Conservation (phyloP, 2,888 invertebrate genomes). For the Acrobasis suavella region DNA sequence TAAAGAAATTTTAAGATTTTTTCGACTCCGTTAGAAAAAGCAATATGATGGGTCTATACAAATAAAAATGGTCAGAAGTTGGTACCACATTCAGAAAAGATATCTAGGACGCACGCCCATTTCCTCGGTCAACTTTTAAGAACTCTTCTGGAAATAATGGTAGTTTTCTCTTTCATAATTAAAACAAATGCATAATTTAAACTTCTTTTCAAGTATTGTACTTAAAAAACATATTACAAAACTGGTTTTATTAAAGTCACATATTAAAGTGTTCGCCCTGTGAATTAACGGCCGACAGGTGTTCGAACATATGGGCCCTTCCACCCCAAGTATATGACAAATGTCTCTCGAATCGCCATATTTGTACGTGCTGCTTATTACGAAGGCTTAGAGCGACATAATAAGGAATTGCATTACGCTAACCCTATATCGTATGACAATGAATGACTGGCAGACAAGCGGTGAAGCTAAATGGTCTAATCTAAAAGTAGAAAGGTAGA, state of each 20-base stretch:
- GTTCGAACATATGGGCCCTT: constrained; percentile 15
- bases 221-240: not conserved
- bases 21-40: no score
- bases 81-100: no score
- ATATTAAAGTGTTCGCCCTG: not conserved
- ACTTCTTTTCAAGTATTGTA: not conserved
- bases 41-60: no score
- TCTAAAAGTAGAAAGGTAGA: not conserved
- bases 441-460: not conserved
- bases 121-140: no score
- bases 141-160: no score
- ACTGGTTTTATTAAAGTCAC: not conserved
- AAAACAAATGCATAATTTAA: not conserved
- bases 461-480: not conserved
- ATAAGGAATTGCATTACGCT: constrained; percentile 7
- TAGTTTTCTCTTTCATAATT: no score
- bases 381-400: constrained; percentile 2
- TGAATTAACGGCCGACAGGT: constrained; percentile 19
- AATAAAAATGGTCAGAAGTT: no score
- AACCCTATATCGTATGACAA: not conserved
- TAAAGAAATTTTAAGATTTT: no score
- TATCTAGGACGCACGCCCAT: no score
- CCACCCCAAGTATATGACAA: constrained; percentile 18
- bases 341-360: constrained; percentile 19
- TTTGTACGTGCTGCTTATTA: constrained; percentile 15